Percentiles rank a stretch among this genome's conserved stretches.
These are phyloP conservation scores for Dolichotis patagonum DNA, from an alignment of 2,113 vertebrate genomes.

Conservation along the genomic window DNA sequence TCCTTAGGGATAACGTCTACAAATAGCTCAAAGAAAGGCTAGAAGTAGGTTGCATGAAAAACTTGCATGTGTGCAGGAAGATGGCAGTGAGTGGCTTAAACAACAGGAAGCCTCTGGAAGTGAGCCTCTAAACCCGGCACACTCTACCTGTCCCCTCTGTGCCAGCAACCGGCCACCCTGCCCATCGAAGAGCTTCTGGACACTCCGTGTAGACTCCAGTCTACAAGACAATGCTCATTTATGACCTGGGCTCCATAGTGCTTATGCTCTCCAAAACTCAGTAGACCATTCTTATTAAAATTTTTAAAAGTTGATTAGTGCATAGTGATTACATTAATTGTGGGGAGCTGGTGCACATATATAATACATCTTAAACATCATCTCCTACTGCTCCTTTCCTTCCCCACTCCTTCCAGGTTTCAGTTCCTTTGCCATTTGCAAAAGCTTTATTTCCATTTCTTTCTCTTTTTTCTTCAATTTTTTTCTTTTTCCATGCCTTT, in stretches of 20 bases:
- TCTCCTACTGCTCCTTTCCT: not conserved
- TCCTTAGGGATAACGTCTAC: not conserved
- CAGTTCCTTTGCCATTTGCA: not conserved
- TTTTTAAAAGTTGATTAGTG: not conserved
- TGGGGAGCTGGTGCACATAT: not conserved
- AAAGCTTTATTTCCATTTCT: not conserved
- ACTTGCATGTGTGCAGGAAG: not conserved
- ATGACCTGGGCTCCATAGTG: not conserved
- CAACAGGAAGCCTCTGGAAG: rapidly evolving
- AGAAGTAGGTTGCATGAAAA: not conserved
- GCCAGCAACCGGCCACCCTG: not conserved
- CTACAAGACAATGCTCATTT: not conserved
- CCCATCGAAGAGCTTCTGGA: not conserved
- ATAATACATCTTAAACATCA: not conserved
- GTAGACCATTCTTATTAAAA: not conserved
- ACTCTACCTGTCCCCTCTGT: not conserved
- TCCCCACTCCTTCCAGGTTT: not conserved
- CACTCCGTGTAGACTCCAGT: not conserved
- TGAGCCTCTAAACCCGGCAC: not conserved
- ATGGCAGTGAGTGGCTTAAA: too few species aligned
- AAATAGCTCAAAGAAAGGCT: not conserved
- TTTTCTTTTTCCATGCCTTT: not conserved
- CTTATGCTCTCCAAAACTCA: not conserved
- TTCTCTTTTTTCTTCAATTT: too few species aligned
- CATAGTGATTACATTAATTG: not conserved